Conservation (phyloP, 2,797 vertebrate genomes). For the Microctenopoma lineatum region DNA sequence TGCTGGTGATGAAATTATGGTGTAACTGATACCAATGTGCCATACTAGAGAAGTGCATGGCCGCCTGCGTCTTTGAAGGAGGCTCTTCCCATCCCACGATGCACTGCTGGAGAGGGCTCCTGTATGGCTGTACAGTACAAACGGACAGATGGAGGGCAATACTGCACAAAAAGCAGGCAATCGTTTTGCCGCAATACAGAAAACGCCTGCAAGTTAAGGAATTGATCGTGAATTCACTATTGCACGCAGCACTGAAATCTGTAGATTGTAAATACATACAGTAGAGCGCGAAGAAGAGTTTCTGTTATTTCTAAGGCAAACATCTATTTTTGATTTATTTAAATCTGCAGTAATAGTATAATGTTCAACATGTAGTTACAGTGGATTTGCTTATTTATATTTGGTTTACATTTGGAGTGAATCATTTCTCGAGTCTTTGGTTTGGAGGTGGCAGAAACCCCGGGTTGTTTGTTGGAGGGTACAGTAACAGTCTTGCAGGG, state of each 20-base stretch:
- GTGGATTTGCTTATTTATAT: not conserved
- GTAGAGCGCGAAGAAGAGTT: constrained; percentile 1
- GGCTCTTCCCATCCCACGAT: constrained; percentile 71
- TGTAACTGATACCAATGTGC: constrained; percentile 88
- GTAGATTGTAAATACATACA: constrained; percentile 32
- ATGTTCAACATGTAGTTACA: too few species aligned
- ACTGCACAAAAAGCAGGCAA: constrained; percentile 71
- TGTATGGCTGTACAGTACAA: constrained; percentile 72
- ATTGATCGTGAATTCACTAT: constrained; percentile 50
- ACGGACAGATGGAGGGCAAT: constrained; percentile 76
- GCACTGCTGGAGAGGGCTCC: constrained; percentile 74
- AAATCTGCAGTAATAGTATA: not conserved
- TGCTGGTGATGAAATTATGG: constrained; percentile 88
- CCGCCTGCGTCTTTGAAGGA: constrained; percentile 77
- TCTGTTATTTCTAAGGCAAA: not conserved
- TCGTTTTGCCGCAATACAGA: constrained; percentile 63
- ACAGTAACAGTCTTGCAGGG: constrained; percentile 23
- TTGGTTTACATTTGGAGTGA: not conserved
- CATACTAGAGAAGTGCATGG: constrained; percentile 75
- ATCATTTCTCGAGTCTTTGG: not conserved
- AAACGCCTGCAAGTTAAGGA: constrained; percentile 43
- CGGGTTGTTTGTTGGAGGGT: constrained; percentile 7
- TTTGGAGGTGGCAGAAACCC: not conserved
- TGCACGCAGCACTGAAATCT: constrained; percentile 63
- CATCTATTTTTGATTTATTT: not conserved